A percentile compares a stretch with the other conserved stretches of the same genome.
phyloP scores from a whole-genome alignment of 2,888 invertebrate genomes.

The Julus scanicus region DNA sequence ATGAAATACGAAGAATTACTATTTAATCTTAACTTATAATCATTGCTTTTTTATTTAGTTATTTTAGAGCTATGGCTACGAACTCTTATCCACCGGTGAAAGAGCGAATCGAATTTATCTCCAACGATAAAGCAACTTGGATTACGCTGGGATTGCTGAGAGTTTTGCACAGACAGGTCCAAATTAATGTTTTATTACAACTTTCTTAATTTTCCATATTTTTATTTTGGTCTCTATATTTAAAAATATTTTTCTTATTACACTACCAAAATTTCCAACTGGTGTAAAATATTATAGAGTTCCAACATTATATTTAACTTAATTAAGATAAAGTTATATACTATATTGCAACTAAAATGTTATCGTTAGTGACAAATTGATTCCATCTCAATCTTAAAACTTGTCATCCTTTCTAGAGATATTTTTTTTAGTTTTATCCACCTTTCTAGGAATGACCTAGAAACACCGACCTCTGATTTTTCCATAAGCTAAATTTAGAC shows the following conservation, averaged over 20 bases:
- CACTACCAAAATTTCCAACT: too few relatives aligned
- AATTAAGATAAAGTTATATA: too few relatives aligned
- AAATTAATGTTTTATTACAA: too few relatives aligned
- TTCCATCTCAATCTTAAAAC: too few relatives aligned
- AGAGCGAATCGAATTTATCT: slow-evolving; percentile 79
- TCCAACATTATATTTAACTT: too few relatives aligned
- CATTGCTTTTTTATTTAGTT: slow-evolving; percentile 61
- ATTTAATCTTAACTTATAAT: not conserved
- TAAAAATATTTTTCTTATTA: too few relatives aligned
- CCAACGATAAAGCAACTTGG: slow-evolving; percentile 75
- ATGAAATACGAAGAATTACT: not conserved
- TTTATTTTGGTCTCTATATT: too few relatives aligned
- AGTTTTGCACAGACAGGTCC: slow-evolving; percentile 80
- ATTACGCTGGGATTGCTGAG: slow-evolving; percentile 83
- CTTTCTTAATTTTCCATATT: not conserved
- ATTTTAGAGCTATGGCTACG: slow-evolving; percentile 80
- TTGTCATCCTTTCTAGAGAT: not conserved
- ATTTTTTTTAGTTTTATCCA: not conserved
- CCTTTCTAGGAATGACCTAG: not conserved
- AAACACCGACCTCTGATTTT: not conserved
- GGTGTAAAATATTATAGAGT: too few relatives aligned
- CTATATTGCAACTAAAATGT: too few relatives aligned
- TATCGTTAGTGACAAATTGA: too few relatives aligned
- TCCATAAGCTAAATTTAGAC: not conserved
- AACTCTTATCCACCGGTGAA: slow-evolving; percentile 85